Percentiles rank a stretch among this genome's conserved stretches.
phyloP scores from a whole-genome alignment of 2,888 invertebrate genomes.

The Augiades crinisus region DNA sequence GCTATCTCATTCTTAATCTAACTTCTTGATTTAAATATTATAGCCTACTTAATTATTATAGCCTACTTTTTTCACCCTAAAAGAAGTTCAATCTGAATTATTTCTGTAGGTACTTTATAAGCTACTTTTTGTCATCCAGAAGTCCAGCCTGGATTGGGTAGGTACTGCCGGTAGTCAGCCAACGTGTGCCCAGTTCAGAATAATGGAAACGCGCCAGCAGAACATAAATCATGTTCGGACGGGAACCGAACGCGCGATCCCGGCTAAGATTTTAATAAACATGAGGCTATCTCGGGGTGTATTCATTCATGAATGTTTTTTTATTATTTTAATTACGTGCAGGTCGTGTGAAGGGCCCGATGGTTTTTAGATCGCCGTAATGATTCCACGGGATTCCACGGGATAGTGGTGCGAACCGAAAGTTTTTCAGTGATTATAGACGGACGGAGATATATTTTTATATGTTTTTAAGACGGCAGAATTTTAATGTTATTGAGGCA shows the following conservation, averaged over 20 bases:
- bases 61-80: no score
- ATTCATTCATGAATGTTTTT: conserved; percentile 69
- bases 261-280: conserved; percentile 74
- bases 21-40: no score
- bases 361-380: conserved; percentile 27
- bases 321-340: conserved; percentile 71
- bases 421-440: conserved; percentile 10
- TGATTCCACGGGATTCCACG: conserved; percentile 31
- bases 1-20: no score
- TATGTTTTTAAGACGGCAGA: no score
- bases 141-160: no score
- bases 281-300: conserved; percentile 63
- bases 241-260: conserved; percentile 59
- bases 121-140: no score
- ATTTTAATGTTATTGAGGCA: no score
- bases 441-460: no score
- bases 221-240: conserved; percentile 69
- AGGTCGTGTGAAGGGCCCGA: conserved; percentile 65
- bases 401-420: conserved; percentile 12
- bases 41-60: no score
- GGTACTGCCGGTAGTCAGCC: no score
- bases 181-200: neutral
- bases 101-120: no score
- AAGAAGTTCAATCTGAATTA: no score
- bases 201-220: conserved; percentile 38